Evolutionary conservation across 1,140 invertebrate genomes (phyloP).

Genomic region (Bombus waltoni): DNA sequence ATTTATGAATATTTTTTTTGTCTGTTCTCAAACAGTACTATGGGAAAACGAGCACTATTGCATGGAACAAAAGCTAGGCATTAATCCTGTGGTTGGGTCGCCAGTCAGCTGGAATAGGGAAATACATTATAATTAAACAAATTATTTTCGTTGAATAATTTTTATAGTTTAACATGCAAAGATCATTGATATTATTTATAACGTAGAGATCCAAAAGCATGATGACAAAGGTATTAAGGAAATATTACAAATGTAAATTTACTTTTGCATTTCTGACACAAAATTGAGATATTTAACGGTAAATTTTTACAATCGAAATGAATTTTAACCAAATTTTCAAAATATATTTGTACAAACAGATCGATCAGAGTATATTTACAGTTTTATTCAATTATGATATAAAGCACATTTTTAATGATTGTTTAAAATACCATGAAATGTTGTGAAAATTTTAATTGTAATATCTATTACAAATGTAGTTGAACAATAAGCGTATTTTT

Average conservation of each 20-base stretch:
- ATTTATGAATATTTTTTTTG: neutral
- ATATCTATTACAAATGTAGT: neutral
- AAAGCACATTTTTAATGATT: slow-evolving; percentile 11
- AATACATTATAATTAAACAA: slow-evolving; percentile 34
- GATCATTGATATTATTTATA: slow-evolving; percentile 11
- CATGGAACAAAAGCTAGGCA: slow-evolving; percentile 11
- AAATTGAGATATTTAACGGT: neutral
- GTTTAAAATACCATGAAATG: neutral
- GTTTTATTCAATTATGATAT: slow-evolving; percentile 4
- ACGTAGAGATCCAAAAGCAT: slow-evolving; percentile 36
- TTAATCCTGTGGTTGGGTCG: slow-evolving; percentile 35
- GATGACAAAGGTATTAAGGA: neutral
- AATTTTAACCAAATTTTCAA: slow-evolving; percentile 31
- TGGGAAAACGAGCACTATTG: slow-evolving; percentile 18
- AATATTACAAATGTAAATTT: slow-evolving; percentile 2
- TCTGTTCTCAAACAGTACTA: slow-evolving; percentile 23
- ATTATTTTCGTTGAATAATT: neutral
- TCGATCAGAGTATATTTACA: slow-evolving; percentile 12
- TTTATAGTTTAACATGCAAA: neutral
- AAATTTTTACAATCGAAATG: slow-evolving; percentile 7
- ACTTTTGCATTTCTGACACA: neutral
- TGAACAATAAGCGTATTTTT: neutral
- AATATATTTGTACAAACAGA: slow-evolving; percentile 5
- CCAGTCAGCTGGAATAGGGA: slow-evolving; percentile 6
- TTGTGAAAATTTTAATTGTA: slow-evolving; percentile 12